These are phyloP conservation scores for Rhincodon typus DNA, from an alignment of 2,797 vertebrate species.

Conservation along the genomic window DNA sequence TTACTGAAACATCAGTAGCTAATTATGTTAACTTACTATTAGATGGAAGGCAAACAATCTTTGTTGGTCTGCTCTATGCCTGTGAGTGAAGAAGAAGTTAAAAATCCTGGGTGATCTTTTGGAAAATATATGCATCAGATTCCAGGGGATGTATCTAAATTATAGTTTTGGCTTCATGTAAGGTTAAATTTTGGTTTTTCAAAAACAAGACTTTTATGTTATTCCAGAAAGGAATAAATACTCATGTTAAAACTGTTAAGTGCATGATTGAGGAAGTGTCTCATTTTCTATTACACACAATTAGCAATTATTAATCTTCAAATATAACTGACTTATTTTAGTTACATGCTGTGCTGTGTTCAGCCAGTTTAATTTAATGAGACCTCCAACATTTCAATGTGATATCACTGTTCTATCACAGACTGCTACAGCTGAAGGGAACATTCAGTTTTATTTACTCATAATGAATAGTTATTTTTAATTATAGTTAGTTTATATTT, in stretches of 20 bases:
- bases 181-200: not conserved
- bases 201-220: not conserved
- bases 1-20: not conserved
- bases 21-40: not conserved
- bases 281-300: not conserved
- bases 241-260: not conserved
- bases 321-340: conserved; percentile 14
- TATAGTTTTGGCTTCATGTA: not conserved
- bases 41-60: not conserved
- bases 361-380: not conserved
- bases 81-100: not conserved
- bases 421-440: no score
- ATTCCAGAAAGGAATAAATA: not conserved
- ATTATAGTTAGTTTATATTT: not conserved
- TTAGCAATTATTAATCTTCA: not conserved
- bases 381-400: not conserved
- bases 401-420: not conserved
- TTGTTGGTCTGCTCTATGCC: not conserved
- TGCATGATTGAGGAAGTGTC: not conserved
- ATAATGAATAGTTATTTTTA: not conserved
- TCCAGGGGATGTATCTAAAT: not conserved
- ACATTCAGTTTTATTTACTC: not conserved
- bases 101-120: not conserved
- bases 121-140: not conserved
- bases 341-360: not conserved